A percentile compares a stretch with the other conserved stretches of the same genome.
These are phyloP conservation scores for Excalfactoria chinensis DNA, from an alignment of 2,113 vertebrate species.

Conservation along the genomic window DNA sequence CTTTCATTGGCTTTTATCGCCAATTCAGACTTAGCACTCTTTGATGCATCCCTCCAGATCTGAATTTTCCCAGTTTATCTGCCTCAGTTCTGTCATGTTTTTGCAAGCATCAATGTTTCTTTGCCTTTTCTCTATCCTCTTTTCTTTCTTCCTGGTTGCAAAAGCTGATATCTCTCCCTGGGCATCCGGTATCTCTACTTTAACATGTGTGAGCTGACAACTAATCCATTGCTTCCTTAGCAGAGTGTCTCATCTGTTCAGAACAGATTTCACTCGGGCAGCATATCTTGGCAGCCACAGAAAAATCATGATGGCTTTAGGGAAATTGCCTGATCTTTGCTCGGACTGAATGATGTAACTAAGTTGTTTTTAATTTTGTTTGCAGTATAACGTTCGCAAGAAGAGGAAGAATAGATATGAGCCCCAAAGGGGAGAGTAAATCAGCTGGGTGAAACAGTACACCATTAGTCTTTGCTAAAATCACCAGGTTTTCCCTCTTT, in stretches of 20 bases:
- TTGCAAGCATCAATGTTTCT: background rate
- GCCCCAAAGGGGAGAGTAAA: background rate
- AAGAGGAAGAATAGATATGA: background rate
- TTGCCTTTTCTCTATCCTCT: background rate
- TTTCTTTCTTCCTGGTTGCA: background rate
- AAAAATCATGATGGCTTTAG: background rate
- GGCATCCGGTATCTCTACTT: background rate
- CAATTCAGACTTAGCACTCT: background rate
- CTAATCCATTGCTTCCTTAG: background rate
- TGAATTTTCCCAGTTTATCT: background rate
- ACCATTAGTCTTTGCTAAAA: background rate
- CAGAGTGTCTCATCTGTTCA: background rate
- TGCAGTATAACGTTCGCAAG: background rate
- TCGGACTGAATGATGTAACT: background rate
- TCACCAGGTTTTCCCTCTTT: background rate
- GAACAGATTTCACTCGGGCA: background rate
- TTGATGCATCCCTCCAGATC: background rate
- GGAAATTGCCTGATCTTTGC: constrained; percentile 6
- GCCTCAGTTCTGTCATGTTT: background rate
- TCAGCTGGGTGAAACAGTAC: background rate
- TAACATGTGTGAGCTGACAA: constrained; percentile 9
- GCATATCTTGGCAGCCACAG: background rate
- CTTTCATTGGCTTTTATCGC: background rate
- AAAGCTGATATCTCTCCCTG: background rate
- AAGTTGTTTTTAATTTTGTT: background rate